Percentiles rank a stretch among this genome's conserved stretches.
phyloP scores from a whole-genome alignment of 2,888 invertebrate species.

The Andrena chrysosceles region DNA sequence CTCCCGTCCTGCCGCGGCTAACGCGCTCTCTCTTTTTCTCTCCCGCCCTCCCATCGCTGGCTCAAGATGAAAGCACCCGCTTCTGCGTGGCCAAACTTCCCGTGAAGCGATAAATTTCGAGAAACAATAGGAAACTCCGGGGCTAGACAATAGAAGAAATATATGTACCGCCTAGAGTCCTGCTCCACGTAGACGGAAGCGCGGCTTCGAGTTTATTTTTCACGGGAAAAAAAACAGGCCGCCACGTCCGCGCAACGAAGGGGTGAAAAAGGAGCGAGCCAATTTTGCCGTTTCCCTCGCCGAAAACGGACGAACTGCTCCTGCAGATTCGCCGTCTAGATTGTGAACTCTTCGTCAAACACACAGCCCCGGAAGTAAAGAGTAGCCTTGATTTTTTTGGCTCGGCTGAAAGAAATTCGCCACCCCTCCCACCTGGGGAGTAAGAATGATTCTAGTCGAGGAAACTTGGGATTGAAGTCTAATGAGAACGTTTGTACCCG shows the following conservation, averaged over 20 bases:
- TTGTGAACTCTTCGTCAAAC: conserved; percentile 64
- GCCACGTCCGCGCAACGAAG: conserved; percentile 15
- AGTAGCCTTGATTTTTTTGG: conserved; percentile 36
- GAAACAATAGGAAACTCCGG: conserved; percentile 84
- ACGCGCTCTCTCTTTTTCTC: conserved; percentile 21
- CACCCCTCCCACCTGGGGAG: not conserved
- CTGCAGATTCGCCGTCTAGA: conserved; percentile 60
- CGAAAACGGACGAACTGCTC: conserved; percentile 30
- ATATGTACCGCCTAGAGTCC: conserved; percentile 73
- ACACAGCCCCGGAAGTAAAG: conserved; percentile 52
- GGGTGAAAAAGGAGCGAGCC: conserved; percentile 63
- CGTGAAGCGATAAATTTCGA: conserved; percentile 84
- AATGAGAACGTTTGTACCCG: not conserved
- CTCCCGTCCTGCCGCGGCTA: conserved; percentile 24
- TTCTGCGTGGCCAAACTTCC: conserved; percentile 81
- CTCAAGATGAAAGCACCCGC: conserved; percentile 82
- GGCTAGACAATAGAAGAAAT: conserved; percentile 84
- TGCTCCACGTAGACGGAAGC: conserved; percentile 74
- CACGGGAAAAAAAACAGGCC: conserved; percentile 37
- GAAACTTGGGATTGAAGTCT: not conserved
- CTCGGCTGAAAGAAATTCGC: conserved; percentile 28
- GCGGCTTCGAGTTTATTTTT: conserved; percentile 70
- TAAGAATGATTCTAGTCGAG: not conserved
- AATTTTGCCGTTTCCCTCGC: conserved; percentile 55
- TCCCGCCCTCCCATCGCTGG: conserved; percentile 39